Evolutionary conservation across 2,113 vertebrate species (phyloP), one percentile per base, ranked within the genome.

Genomic region (Amia ocellicauda): DNA sequence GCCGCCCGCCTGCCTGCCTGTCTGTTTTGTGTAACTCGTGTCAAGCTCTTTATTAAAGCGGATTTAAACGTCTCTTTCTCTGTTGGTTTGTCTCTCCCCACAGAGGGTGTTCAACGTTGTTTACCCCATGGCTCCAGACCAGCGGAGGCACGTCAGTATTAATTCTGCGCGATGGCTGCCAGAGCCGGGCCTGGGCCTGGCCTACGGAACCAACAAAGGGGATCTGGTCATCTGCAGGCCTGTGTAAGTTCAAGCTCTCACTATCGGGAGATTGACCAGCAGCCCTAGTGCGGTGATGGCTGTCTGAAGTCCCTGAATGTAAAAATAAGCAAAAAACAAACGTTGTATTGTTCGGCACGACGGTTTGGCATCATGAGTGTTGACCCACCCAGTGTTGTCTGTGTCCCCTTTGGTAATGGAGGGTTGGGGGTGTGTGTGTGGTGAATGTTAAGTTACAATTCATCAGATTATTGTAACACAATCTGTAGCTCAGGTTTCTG

Each of bases 61-160:
- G 11, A 7, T 36, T 11, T 36, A 11, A 7, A 72, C 66, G 60
- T 17, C 7, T n/a, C n/a, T 61, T 28, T 67, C 66, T 58, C 58
- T 77, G 2, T 66, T n/a, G 63, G 45, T 67, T 28, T 74, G 59
- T 58, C 75, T 41, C n/a, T 63, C 23, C 20, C 50, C 31, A 7
- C 55, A 99, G 97, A 96, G 96, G 91, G 96, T 98, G 70, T 99
- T 98, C 78, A 98, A 98, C 19, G 97, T 99, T 73, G 90, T 98
- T 17, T 99, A 99, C 72, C 97, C 96, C 0, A 98, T 99, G 97
- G 95, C 96, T 77, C 94, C 97, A 0, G 97, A 99, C 84, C 97
- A 99, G 85, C 83, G 97, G 45, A 89, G 96, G 82, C 95, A 99
- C 0, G 96, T 99, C 85, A 99, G 97, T 83, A 99, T 99, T 78